Percentiles rank a stretch among this genome's conserved stretches.
Evolutionary conservation across 2,888 invertebrate genomes (phyloP).

Genomic region (Chrysotoxum bicinctum): DNA sequence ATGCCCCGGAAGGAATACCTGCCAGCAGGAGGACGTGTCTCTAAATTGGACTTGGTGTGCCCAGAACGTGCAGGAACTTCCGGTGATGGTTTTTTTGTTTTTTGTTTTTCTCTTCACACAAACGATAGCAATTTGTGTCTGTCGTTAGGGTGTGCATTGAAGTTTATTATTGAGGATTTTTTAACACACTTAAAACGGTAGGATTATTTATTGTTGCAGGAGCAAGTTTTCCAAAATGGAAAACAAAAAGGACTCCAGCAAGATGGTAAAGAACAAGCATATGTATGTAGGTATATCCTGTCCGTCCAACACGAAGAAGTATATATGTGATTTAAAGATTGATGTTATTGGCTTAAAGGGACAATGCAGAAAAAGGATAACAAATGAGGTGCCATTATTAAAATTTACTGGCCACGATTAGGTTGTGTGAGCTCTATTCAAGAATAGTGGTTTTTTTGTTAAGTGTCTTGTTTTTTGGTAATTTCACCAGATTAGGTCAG

Average conservation of each 20-base stretch:
- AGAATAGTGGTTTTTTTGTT: too few species aligned
- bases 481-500: slow-evolving; percentile 46
- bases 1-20: not conserved
- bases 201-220: slow-evolving; percentile 67
- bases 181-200: slow-evolving; percentile 68
- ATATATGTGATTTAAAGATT: slow-evolving; percentile 50
- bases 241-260: slow-evolving; percentile 35
- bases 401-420: slow-evolving; percentile 69
- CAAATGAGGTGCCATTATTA: slow-evolving; percentile 68
- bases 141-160: slow-evolving; percentile 71
- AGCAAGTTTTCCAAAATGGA: slow-evolving; percentile 15
- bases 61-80: slow-evolving; percentile 50
- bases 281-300: not conserved
- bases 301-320: not conserved
- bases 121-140: slow-evolving; percentile 70
- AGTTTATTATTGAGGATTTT: slow-evolving; percentile 70
- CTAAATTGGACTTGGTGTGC: slow-evolving; percentile 20
- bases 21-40: slow-evolving; percentile 27
- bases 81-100: not conserved
- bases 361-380: slow-evolving; percentile 58
- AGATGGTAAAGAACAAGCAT: not conserved
- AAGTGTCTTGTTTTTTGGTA: slow-evolving; percentile 22
- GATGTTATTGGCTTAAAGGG: slow-evolving; percentile 64
- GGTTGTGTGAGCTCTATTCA: slow-evolving; percentile 43
- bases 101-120: slow-evolving; percentile 25